These are phyloP conservation scores for Neuroscelio doddi DNA, from an alignment of 2,888 invertebrate genomes.

Conservation along the genomic window DNA sequence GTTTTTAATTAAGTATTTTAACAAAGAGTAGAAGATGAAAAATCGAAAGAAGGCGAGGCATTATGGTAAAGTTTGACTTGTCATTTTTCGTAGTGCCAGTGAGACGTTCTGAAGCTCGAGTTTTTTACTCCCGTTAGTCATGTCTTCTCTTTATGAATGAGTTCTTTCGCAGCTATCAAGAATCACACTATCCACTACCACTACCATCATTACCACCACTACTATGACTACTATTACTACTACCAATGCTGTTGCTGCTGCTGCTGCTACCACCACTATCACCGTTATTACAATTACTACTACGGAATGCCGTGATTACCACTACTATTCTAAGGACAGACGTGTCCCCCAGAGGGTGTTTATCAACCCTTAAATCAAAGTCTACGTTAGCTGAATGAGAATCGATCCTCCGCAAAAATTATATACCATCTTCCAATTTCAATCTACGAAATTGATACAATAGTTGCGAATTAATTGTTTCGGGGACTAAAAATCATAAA, in stretches of 20 bases:
- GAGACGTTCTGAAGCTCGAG: conserved; percentile 34
- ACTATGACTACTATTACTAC: conserved; percentile 57
- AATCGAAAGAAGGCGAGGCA: conserved; percentile 24
- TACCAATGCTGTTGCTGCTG: conserved; percentile 21
- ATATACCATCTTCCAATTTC: conserved; percentile 9
- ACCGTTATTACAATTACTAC: conserved; percentile 39
- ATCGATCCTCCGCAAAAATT: conserved; percentile 32
- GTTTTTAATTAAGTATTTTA: too few relatives aligned
- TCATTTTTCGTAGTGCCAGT: conserved; percentile 49
- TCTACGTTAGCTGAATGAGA: conserved; percentile 28
- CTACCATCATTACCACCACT: conserved; percentile 32
- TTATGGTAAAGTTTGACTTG: conserved; percentile 50
- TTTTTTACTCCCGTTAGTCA: conserved; percentile 59
- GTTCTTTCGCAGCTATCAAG: conserved; percentile 59
- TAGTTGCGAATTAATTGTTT: too few relatives aligned
- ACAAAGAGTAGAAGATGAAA: conserved; percentile 35
- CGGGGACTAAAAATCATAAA: too few relatives aligned
- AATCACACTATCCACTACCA: conserved; percentile 57
- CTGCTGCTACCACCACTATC: conserved; percentile 40
- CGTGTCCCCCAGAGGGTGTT: conserved; percentile 18
- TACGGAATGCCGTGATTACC: conserved; percentile 35
- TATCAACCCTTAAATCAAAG: conserved; percentile 36
- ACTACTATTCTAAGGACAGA: conserved; percentile 27
- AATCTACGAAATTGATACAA: too few relatives aligned
- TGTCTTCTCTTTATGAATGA: conserved; percentile 67